Evolutionary conservation across 1,140 invertebrate genomes (phyloP), one percentile per base, ranked within the genome.

Genomic region (Drosophila leontia): DNA sequence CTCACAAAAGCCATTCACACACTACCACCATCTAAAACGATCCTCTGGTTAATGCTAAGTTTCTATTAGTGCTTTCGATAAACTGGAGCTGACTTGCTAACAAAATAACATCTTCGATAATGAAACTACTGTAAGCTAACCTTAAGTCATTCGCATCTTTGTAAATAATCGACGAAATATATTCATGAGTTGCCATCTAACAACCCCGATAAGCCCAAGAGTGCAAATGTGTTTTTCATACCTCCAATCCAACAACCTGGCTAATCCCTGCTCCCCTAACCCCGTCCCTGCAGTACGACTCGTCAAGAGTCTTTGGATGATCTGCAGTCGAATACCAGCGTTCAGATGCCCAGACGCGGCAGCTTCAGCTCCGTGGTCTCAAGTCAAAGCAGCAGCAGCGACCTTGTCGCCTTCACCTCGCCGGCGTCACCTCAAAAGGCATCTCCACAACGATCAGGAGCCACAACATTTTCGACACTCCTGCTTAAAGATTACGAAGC

Each of bases 61-160:
- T 51, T 88, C 64, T 84, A 80, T 80, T 80, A 87, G 76, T 88
- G 83, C 83, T 87, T 87, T 83, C 83, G 71, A 84, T 78, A 83
- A 87, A 80, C 83, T 80, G 83, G 83, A 88, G 74, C 50, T 77
- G 80, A 80, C 80, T 72, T 80, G 45, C 61, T 87, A 79, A 82
- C 62, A 75, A 59, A 82, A 76, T 41, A 19, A 26, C 29, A 26
- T n/a, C 32, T 74, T 76, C 68, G 70, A 63, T 26, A 50, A 50
- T n/a, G 61, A 50, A 78, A 62, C 74, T 86, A 63, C 48, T 69
- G 83, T 86, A 86, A 86, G 83, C 80, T 87, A 70, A 88, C 53
- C 58, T 35, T 78, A 74, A 74, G 77, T 50, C 68, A 74, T 51
- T 19, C 68, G 37, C 53, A 74, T 74, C 55, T 72, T 32, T 74